Percentiles rank a stretch among this genome's conserved stretches.
These are phyloP conservation scores for Calcarius lapponicus DNA, from an alignment of 2,797 vertebrate genomes.

Conservation along the genomic window DNA sequence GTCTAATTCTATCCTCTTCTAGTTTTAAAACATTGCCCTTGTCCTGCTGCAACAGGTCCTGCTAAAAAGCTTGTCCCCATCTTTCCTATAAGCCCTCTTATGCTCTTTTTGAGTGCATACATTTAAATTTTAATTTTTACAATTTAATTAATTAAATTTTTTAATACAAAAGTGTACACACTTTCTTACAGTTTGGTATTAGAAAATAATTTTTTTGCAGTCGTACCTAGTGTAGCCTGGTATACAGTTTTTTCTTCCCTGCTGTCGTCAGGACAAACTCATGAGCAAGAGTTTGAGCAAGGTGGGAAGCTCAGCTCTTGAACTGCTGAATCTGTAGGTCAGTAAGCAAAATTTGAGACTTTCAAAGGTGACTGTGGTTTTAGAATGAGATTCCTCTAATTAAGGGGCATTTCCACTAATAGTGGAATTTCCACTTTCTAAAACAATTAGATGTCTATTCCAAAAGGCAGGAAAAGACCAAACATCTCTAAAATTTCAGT, in stretches of 20 bases:
- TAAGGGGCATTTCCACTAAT: neutral
- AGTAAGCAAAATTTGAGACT: neutral
- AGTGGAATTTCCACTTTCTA: too few species aligned
- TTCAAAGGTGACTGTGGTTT: neutral
- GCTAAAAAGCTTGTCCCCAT: neutral
- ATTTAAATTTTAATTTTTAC: neutral
- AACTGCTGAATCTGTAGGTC: neutral
- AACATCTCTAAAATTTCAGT: neutral
- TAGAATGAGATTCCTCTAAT: neutral
- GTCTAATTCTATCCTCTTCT: neutral
- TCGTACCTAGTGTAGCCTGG: neutral
- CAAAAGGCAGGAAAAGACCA: neutral
- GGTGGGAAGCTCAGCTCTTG: neutral
- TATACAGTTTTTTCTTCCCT: neutral
- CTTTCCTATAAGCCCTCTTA: neutral
- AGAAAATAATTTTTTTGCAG: neutral
- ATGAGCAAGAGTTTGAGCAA: neutral
- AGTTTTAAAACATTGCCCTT: neutral
- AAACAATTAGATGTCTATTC: neutral
- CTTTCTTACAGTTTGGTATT: neutral
- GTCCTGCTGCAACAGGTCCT: neutral
- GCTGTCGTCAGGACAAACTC: neutral
- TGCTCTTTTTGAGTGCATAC: neutral
- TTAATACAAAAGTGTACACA: neutral
- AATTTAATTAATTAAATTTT: neutral